Evolutionary conservation across 2,113 vertebrate species (phyloP).

Genomic region (Lepisosteus oculatus): DNA sequence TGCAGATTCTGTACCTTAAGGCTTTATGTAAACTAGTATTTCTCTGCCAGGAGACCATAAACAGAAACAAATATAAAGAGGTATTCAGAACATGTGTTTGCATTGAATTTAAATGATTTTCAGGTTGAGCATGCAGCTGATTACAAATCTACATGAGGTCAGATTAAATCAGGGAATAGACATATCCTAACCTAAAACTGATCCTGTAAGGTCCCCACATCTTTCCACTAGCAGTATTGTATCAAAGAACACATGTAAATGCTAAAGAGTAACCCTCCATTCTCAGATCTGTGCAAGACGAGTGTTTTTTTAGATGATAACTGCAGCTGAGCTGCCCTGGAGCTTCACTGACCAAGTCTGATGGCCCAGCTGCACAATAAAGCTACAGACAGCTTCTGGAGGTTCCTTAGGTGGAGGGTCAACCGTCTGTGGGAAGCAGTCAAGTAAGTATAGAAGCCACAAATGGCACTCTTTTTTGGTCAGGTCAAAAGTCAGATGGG

Average conservation of each 20-base stretch:
- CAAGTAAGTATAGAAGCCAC: neutral
- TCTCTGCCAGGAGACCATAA: no score
- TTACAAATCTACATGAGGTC: no score
- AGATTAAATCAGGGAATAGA: no score
- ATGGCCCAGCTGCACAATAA: neutral
- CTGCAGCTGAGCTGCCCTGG: neutral
- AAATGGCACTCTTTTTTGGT: neutral
- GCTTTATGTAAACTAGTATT: no score
- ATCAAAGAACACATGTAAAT: neutral
- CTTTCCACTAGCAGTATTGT: neutral
- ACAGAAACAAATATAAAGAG: no score
- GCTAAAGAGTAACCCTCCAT: neutral
- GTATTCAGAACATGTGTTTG: no score
- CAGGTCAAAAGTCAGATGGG: neutral
- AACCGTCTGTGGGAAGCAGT: slow-evolving; percentile 2
- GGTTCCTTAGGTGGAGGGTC: neutral
- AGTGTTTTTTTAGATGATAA: neutral
- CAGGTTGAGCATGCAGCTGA: no score
- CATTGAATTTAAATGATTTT: no score
- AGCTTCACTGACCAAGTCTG: neutral
- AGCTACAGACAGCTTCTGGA: neutral
- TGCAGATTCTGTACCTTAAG: no score
- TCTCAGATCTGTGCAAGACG: neutral
- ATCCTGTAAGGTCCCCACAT: no score
- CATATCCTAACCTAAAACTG: no score